phyloP scores from a whole-genome alignment of 2,888 invertebrate genomes.

The Halictus ligatus region DNA sequence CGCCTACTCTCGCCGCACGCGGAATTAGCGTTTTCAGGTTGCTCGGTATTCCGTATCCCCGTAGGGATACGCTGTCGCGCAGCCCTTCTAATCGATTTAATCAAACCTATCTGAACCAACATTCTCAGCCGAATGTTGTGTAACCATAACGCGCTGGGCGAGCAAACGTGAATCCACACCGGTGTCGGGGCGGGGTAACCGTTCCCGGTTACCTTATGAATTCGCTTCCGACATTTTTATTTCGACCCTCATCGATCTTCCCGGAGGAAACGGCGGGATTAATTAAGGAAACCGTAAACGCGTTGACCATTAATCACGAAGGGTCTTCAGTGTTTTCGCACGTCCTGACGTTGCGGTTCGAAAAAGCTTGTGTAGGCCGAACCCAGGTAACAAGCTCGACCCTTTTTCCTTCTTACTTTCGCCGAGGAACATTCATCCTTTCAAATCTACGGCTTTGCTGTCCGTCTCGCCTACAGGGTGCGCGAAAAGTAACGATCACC shows the following conservation, averaged over 20 bases:
- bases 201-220: not conserved
- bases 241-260: constrained; percentile 20
- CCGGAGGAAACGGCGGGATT: constrained; percentile 15
- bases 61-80: not conserved
- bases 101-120: not conserved
- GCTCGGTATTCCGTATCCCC: not conserved
- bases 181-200: too few species aligned
- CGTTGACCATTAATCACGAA: constrained; percentile 32
- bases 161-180: not conserved
- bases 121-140: not conserved
- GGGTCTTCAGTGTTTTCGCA: constrained; percentile 14
- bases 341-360: constrained; percentile 18
- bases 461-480: not conserved
- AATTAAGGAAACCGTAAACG: constrained; percentile 30
- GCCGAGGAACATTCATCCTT: not conserved
- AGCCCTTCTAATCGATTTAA: not conserved
- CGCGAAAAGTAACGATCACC: not conserved
- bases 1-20: not conserved
- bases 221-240: constrained; percentile 13
- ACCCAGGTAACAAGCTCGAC: not conserved
- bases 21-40: constrained; percentile 19
- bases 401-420: constrained; percentile 4
- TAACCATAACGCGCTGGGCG: too few species aligned
- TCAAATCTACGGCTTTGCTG: not conserved
- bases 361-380: constrained; percentile 19